These are phyloP conservation scores for Sinocyclocheilus rhinocerous DNA, from an alignment of 2,113 vertebrate species.

Conservation along the genomic window DNA sequence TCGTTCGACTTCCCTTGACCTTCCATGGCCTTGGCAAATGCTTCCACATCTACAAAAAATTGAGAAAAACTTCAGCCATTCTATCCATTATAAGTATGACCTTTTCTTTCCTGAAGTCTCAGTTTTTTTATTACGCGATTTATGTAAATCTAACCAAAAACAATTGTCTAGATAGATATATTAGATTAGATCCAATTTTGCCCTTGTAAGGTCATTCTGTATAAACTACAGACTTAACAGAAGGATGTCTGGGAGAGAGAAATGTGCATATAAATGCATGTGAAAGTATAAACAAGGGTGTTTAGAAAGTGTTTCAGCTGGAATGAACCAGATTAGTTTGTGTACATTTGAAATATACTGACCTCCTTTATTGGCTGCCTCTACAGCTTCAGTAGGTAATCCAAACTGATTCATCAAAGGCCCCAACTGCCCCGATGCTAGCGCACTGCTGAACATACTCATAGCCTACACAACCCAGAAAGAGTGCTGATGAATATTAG, in stretches of 20 bases:
- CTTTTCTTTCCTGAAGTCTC: not conserved
- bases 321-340: not conserved
- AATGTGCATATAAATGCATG: not conserved
- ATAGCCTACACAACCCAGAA: not conserved
- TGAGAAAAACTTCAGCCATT: too few species aligned
- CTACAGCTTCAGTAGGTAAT: slow-evolving; percentile 89
- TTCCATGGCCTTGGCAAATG: slow-evolving; percentile 97
- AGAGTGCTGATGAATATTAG: too few species aligned
- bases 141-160: not conserved
- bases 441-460: not conserved
- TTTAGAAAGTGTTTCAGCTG: not conserved
- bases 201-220: not conserved
- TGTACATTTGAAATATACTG: slow-evolving; percentile 55
- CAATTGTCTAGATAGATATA: not conserved
- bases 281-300: not conserved
- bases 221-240: not conserved
- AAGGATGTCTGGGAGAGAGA: not conserved
- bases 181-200: not conserved
- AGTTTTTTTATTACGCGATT: not conserved
- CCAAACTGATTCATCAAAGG: slow-evolving; percentile 97
- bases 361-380: slow-evolving; percentile 96
- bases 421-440: not conserved
- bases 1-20: slow-evolving; percentile 64
- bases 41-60: slow-evolving; percentile 84
- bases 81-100: too few species aligned